phyloP scores from a whole-genome alignment of 2,113 vertebrate genomes.

The Craseonycteris thonglongyai region DNA sequence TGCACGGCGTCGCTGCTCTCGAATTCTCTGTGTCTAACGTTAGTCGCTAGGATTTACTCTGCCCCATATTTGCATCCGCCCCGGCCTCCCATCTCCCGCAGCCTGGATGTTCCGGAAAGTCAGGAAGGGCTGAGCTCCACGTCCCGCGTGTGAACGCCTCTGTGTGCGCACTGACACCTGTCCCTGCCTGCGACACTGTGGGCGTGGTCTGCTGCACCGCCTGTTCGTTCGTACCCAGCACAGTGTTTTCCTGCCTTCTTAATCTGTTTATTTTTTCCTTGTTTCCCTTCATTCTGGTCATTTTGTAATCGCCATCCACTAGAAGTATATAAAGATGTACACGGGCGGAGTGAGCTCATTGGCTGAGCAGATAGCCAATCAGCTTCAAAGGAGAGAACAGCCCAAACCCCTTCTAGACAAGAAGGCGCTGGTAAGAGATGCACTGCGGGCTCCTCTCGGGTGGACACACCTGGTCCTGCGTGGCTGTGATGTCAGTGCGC shows the following conservation, averaged over 20 bases:
- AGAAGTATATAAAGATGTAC: constrained; percentile 97
- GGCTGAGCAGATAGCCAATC: constrained; percentile 97
- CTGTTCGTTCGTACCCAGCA: no score
- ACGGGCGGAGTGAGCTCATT: constrained; percentile 95
- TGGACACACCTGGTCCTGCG: no score
- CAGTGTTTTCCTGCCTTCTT: constrained; percentile 52
- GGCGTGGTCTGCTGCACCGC: constrained; percentile 79
- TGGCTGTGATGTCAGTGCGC: no score
- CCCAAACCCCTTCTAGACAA: constrained; percentile 91
- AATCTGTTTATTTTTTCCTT: constrained; percentile 66
- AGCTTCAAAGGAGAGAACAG: constrained; percentile 92
- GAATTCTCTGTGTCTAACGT: neutral
- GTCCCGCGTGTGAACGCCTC: neutral
- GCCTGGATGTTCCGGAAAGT: neutral
- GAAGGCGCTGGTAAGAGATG: constrained; percentile 93
- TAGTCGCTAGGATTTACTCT: neutral
- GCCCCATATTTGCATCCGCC: neutral
- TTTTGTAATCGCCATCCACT: constrained; percentile 75
- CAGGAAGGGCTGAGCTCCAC: neutral
- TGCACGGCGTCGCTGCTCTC: neutral
- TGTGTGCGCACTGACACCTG: neutral
- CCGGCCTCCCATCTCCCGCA: neutral
- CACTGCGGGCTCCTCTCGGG: constrained; percentile 34
- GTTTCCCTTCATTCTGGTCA: constrained; percentile 63
- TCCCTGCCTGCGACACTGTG: constrained; percentile 74